Percentiles rank a stretch among this genome's conserved stretches.
Conservation (phyloP, 2,113 vertebrate genomes). For the Bettongia penicillata region DNA sequence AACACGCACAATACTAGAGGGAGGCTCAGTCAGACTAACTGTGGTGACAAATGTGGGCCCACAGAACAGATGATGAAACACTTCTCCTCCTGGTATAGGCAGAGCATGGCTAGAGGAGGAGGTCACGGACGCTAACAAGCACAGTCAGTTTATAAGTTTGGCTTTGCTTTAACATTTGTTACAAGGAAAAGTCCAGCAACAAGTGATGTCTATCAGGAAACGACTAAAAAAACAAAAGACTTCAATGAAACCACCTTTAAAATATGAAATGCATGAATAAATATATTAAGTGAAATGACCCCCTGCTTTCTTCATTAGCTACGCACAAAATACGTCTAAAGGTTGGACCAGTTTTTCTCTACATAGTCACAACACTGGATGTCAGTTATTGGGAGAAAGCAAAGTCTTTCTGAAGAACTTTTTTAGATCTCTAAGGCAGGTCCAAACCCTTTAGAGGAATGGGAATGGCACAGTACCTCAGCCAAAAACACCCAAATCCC, state of each 20-base stretch:
- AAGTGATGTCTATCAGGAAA: no score
- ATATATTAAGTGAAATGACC: no score
- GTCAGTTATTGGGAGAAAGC: background rate
- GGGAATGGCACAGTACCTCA: background rate
- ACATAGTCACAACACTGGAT: no score
- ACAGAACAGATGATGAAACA: background rate
- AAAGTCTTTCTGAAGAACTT: background rate
- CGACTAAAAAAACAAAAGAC: background rate
- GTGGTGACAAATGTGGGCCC: background rate
- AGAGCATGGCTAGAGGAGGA: background rate
- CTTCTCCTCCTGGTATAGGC: background rate
- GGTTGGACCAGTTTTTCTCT: no score
- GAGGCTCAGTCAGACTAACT: background rate
- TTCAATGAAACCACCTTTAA: no score
- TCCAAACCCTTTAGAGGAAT: background rate
- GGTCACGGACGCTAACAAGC: background rate
- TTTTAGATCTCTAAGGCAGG: background rate
- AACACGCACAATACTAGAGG: background rate
- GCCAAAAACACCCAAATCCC: background rate
- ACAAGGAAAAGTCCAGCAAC: no score
- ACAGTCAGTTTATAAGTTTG: background rate
- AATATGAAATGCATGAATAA: no score
- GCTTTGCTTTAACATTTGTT: no score
- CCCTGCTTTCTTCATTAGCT: no score
- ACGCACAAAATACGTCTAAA: no score